Evolutionary conservation across 92 coral and sea anemone genomes (phyloP).

Genomic region (Zoanthus sociatus): DNA sequence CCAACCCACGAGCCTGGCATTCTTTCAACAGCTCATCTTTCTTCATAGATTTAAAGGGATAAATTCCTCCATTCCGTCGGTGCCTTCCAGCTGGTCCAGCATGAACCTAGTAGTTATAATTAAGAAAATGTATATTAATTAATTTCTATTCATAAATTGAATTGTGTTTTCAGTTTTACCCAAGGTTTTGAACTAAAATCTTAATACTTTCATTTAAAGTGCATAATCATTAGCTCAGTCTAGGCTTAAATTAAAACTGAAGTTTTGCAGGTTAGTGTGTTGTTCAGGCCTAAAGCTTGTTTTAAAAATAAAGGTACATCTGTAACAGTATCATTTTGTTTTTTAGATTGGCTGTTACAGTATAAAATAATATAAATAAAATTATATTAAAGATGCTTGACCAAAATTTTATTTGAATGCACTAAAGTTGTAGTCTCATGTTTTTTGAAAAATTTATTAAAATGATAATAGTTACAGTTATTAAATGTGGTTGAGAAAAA

Average conservation of each 20-base stretch:
- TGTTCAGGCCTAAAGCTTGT: background rate
- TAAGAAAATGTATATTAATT: background rate
- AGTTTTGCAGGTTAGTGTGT: background rate
- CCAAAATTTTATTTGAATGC: background rate
- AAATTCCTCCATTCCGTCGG: slow-evolving; percentile 40
- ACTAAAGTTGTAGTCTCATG: background rate
- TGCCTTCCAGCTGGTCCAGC: slow-evolving; percentile 49
- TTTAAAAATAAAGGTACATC: background rate
- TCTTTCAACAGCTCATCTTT: slow-evolving; percentile 30
- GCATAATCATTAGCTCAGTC: background rate
- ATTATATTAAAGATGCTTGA: background rate
- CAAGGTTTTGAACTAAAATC: slow-evolving; percentile 11
- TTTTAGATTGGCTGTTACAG: background rate
- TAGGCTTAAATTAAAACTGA: background rate
- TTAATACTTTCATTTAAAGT: background rate
- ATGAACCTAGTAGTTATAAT: slow-evolving; percentile 75
- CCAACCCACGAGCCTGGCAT: slow-evolving; percentile 18
- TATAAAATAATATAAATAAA: background rate
- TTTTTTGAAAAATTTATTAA: background rate
- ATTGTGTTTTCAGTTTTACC: background rate
- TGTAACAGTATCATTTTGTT: background rate
- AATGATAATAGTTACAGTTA: background rate
- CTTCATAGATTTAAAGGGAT: slow-evolving; percentile 35
- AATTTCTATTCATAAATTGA: background rate
- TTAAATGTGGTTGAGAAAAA: background rate